A percentile compares a stretch with the other conserved stretches of the same genome.
Conservation (phyloP, 1,140 invertebrate species). For the Mactra quadrangularis region DNA sequence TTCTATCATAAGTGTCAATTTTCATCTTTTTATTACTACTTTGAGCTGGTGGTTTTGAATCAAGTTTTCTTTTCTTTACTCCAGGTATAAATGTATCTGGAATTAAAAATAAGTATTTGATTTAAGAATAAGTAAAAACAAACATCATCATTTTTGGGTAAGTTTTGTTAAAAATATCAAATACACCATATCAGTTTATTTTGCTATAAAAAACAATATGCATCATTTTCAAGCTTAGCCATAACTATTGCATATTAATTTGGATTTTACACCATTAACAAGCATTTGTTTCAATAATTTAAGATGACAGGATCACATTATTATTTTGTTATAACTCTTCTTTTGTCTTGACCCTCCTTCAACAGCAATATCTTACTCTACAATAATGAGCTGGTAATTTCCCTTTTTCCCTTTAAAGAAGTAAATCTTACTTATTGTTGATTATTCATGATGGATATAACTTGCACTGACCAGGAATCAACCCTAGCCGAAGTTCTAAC, state of each 20-base stretch:
- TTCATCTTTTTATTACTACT: slow-evolving; percentile 28
- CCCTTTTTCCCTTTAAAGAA: no score
- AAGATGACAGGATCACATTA: no score
- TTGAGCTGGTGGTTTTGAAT: not conserved
- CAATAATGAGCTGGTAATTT: no score
- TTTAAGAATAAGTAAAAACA: not conserved
- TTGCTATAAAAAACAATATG: not conserved
- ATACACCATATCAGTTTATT: not conserved
- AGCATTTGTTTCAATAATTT: no score
- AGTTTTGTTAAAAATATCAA: not conserved
- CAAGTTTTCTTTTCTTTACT: slow-evolving; percentile 24
- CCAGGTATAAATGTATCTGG: slow-evolving; percentile 35
- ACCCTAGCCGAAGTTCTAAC: no score
- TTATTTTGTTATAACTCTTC: no score
- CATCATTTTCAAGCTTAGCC: no score
- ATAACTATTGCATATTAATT: not conserved
- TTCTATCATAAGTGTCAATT: not conserved
- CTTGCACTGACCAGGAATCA: no score
- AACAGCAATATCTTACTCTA: no score
- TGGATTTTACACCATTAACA: not conserved
- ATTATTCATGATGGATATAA: no score
- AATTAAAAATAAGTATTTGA: not conserved
- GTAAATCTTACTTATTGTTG: no score
- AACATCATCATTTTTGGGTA: not conserved
- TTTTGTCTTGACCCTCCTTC: no score